phyloP scores from a whole-genome alignment of 2,888 invertebrate species.

The Oligia strigilis region DNA sequence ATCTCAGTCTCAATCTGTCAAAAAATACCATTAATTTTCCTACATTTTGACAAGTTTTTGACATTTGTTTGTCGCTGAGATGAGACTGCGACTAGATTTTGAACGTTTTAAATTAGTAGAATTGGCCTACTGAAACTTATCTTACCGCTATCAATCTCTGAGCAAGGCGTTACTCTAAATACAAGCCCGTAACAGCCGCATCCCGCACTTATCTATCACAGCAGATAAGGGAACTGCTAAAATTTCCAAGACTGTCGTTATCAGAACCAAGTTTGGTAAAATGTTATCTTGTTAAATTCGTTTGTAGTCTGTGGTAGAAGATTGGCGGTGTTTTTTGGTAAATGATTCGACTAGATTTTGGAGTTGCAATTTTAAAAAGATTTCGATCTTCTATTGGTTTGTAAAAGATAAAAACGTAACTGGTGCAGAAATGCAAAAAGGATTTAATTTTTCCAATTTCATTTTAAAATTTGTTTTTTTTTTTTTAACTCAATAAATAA shows the following conservation, averaged over 20 bases:
- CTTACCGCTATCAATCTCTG: constrained; percentile 12
- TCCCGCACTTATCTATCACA: constrained; percentile 59
- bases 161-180: constrained; percentile 35
- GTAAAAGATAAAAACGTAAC: neutral
- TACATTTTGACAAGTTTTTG: no score
- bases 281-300: constrained; percentile 61
- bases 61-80: no score
- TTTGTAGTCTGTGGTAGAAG: constrained; percentile 30
- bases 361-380: neutral
- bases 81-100: no score
- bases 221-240: constrained; percentile 62
- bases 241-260: constrained; percentile 58
- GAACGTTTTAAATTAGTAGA: no score
- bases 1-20: no score
- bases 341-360: constrained; percentile 1
- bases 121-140: no score
- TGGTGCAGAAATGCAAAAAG: neutral
- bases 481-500: neutral
- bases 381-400: neutral
- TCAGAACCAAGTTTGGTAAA: constrained; percentile 57
- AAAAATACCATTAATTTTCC: no score
- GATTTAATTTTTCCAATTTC: no score
- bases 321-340: constrained; percentile 11
- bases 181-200: constrained; percentile 37
- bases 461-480: neutral